Base-by-base conservation (phyloP, 2,797 vertebrate genomes). In the Sebastes matsubarae region DNA sequence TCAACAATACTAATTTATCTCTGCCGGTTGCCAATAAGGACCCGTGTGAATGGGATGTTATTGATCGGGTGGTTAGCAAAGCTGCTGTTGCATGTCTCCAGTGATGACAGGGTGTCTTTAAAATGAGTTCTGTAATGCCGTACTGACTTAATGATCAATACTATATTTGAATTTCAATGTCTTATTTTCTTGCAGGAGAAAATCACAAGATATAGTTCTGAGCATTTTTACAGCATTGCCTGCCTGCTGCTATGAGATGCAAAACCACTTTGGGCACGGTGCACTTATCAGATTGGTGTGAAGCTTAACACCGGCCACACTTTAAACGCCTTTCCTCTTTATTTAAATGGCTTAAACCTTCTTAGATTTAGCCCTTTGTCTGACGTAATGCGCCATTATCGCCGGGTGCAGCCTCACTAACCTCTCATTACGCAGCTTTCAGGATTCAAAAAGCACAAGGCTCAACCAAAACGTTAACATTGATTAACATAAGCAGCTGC, bases 271-370 rank as follows among this genome's bases (percentile, higher is more conserved):
- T 81, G 50, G 72, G 74, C 77, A 83, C 67, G 73, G 78, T 54
- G 81, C 50, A 75, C 86, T 92, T 92, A 92, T 93, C 91, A 91
- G 91, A 94, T 92, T 90, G 87, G 67, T 77, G 58, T 81, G 75
- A 85, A 88, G 91, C 80, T 89, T 80, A 82, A 89, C 30, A 42
- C 68, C 71, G 69, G 83, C 66, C 73, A 67, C 68, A 50, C 55
- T 71, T 89, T 88, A 79, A 82, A 81, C 58, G 59, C 75, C 60
- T 88, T 83, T 79, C 64, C 82, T 90, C 73, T 88, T 82, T 68
- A 78, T 92, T 86, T 91, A 86, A 92, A 90, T 79, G 81, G 83
- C 79, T 91, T 91, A 93, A 89, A 85, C 59, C 81, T 36, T 66
- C 86, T 93, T 88, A 89, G 78, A 76, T 81, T 78, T 57, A 86